phyloP scores from a whole-genome alignment of 2,113 vertebrate genomes.

The Pelvicachromis taeniatus region DNA sequence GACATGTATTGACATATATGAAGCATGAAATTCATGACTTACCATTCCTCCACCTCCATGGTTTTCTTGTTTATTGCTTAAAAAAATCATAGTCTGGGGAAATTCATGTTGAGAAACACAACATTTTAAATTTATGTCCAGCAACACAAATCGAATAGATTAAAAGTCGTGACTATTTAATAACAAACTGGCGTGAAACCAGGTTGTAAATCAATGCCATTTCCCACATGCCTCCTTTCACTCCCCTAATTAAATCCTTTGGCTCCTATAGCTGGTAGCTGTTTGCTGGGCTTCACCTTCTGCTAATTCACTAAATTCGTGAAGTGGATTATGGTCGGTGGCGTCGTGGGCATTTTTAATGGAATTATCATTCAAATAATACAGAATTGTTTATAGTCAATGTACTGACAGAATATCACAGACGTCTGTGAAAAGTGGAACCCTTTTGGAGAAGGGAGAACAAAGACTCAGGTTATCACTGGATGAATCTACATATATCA shows the following conservation, averaged over 20 bases:
- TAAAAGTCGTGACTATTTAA: neutral
- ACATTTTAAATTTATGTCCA: neutral
- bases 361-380: neutral
- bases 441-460: neutral
- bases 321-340: neutral
- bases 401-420: neutral
- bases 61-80: neutral
- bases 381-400: neutral
- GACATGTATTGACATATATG: neutral
- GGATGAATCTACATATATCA: neutral
- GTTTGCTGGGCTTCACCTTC: neutral
- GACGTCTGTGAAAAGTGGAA: neutral
- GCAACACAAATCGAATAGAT: neutral
- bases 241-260: neutral
- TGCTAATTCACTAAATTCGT: neutral
- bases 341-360: neutral
- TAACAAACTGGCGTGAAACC: neutral
- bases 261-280: neutral
- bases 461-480: neutral
- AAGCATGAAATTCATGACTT: neutral
- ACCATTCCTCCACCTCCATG: fast-evolving
- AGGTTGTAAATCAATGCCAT: neutral
- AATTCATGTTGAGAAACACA: neutral
- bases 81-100: neutral
- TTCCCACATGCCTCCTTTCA: neutral